Percentiles rank a stretch among this genome's conserved stretches.
Evolutionary conservation across 64 coral and sea anemone genomes (phyloP).

Genomic region (Actinia tenebrosa): DNA sequence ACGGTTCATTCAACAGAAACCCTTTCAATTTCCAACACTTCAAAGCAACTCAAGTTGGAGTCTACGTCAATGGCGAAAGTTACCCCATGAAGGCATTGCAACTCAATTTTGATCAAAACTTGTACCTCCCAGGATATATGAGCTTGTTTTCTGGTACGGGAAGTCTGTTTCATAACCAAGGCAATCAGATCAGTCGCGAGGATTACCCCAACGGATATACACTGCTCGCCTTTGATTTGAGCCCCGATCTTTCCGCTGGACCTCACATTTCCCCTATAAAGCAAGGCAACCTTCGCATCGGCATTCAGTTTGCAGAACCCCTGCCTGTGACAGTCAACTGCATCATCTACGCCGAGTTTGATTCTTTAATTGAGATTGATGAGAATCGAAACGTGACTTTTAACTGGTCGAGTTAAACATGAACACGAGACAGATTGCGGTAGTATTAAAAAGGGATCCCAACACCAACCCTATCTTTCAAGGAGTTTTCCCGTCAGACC

Average conservation of each 20-base stretch:
- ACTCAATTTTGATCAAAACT: conserved; percentile 19
- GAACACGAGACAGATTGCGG: conserved; percentile 17
- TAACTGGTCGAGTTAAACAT: conserved; percentile 13
- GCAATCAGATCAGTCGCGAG: background rate
- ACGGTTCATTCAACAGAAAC: background rate
- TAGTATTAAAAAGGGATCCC: conserved; percentile 4
- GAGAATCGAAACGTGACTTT: conserved; percentile 21
- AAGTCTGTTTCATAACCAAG: conserved; percentile 14
- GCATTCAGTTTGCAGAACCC: conserved; percentile 21
- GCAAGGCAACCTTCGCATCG: conserved; percentile 32
- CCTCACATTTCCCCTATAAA: conserved; percentile 29
- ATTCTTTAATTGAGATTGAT: conserved; percentile 17
- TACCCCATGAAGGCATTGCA: background rate
- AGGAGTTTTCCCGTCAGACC: conserved; percentile 36
- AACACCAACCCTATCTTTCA: conserved; percentile 16
- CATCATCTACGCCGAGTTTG: conserved; percentile 39
- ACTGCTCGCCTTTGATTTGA: conserved; percentile 17
- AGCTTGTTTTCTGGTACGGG: conserved; percentile 23
- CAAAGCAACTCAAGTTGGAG: background rate
- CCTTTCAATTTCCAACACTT: conserved; percentile 40
- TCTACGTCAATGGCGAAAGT: conserved; percentile 14
- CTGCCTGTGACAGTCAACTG: conserved; percentile 20
- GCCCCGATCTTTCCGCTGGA: background rate
- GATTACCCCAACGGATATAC: conserved; percentile 1
- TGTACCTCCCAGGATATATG: conserved; percentile 24